Evolutionary conservation across 2,113 vertebrate species (phyloP), one percentile per base, ranked within the genome.

Genomic region (Hyla sarda): DNA sequence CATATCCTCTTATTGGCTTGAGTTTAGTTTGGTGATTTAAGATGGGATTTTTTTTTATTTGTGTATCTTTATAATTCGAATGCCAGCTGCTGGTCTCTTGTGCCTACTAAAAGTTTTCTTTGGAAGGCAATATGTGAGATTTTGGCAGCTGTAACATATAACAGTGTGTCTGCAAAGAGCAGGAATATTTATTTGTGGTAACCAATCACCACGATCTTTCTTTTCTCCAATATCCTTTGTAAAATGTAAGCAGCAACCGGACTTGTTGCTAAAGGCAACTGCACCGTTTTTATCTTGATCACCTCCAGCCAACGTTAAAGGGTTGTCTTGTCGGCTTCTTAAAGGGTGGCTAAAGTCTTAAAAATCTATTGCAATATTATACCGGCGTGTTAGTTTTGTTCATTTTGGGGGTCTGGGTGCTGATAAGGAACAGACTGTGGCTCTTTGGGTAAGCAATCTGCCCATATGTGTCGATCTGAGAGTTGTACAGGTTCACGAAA

Each of bases 21-120:
- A 67, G 3, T 67, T 67, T 67, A 37, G 25, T 30, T 65, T 65
- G 62, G 25, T 65, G 25, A 65, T 65, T 65, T 65, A 65, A 30
- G 30, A 69, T 69, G 65, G 65, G 65, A 69, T 34, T 69, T 34
- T 34, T 69, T 34, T 69, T 69, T 69, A 69, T 69, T 69, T 69
- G 65, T 69, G 30, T 34, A 69, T 34, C 65, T 69, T 67, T 32
- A 16, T 32, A 19, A 19, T 69, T 34, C 7, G 1, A 14, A 69
- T 69, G 65, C 65, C 65, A 73, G 11, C 37, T n/a, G 21, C 71
- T 5, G 34, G 34, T 45, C 71, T 73, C 71, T n/a, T 0, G 9
- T 73, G 71, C 34, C 71, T 45, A 45, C 71, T 73, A 11, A n/a
- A 73, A 45, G 71, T 48, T 28, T 45, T 47, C 13, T 47, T 74